A percentile compares a stretch with the other conserved stretches of the same genome.
phyloP scores from a whole-genome alignment of 2,888 invertebrate species.

The Synergus gifuensis region DNA sequence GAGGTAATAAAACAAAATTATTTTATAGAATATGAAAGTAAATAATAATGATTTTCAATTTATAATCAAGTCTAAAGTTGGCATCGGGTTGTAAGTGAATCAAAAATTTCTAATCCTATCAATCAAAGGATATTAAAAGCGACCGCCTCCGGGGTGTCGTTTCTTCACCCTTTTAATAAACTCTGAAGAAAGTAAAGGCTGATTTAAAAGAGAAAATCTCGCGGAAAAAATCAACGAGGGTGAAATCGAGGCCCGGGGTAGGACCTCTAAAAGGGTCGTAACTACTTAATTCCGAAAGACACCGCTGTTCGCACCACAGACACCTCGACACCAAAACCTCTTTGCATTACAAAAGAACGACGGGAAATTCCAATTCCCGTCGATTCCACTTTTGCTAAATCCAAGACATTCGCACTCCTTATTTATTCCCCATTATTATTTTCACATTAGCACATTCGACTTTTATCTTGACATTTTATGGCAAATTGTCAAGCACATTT shows the following conservation, averaged over 20 bases:
- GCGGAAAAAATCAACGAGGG: conserved; percentile 64
- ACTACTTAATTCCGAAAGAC: conserved; percentile 73
- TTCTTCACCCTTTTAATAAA: conserved; percentile 74
- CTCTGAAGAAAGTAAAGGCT: conserved; percentile 59
- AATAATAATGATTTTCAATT: not conserved
- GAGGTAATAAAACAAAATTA: too few relatives aligned
- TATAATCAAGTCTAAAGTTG: not conserved
- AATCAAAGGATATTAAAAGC: conserved; percentile 73
- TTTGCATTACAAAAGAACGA: conserved; percentile 74
- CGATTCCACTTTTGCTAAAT: conserved; percentile 42
- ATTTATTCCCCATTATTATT: conserved; percentile 53
- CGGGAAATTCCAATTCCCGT: conserved; percentile 70
- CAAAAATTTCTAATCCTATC: conserved; percentile 71
- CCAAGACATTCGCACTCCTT: conserved; percentile 40
- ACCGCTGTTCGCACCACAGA: conserved; percentile 53
- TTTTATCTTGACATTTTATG: not conserved
- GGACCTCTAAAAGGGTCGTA: conserved; percentile 66
- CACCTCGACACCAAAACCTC: conserved; percentile 57
- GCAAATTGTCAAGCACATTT: not conserved
- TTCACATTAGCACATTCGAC: conserved; percentile 50
- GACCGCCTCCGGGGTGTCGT: conserved; percentile 51
- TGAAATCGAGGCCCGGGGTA: conserved; percentile 51
- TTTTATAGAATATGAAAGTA: too few relatives aligned
- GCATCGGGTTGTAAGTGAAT: conserved; percentile 48
- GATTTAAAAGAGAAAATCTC: conserved; percentile 68